These are phyloP conservation scores for Oncorhynchus kisutch DNA, from an alignment of 2,113 vertebrate genomes.

Conservation along the genomic window DNA sequence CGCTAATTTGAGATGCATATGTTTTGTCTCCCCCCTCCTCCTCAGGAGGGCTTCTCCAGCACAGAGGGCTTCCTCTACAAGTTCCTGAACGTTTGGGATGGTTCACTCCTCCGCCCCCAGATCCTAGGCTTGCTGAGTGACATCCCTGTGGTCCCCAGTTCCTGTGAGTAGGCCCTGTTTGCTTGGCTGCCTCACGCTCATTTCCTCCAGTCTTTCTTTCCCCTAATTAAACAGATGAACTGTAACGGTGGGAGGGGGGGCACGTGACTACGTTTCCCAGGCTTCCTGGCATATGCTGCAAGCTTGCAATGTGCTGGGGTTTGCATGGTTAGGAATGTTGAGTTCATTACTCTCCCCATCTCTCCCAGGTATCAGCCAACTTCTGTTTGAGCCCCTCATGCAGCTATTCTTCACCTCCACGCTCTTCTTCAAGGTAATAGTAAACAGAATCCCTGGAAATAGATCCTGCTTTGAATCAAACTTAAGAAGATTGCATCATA, in stretches of 20 bases:
- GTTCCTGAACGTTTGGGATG: conserved; percentile 89
- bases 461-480: too few relatives aligned
- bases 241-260: neutral
- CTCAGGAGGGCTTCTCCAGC: conserved; percentile 86
- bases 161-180: conserved; percentile 72
- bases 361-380: conserved; percentile 76
- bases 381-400: conserved; percentile 81
- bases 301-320: neutral
- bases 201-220: neutral
- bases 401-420: conserved; percentile 90
- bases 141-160: conserved; percentile 79
- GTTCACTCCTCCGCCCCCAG: conserved; percentile 75
- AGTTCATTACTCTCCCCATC: conserved; percentile 16
- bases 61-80: conserved; percentile 88
- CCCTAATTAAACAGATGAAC: conserved; percentile 3
- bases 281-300: neutral
- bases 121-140: conserved; percentile 83
- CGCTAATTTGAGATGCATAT: conserved; percentile 9
- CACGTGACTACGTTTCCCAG: neutral
- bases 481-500: too few relatives aligned
- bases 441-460: too few relatives aligned
- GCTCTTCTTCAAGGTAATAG: conserved; percentile 87
- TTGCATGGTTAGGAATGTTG: neutral
- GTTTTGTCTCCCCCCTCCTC: conserved; percentile 5
- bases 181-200: neutral